Evolutionary conservation across 1,140 invertebrate genomes (phyloP).

Genomic region (Trachelipus rathkii): DNA sequence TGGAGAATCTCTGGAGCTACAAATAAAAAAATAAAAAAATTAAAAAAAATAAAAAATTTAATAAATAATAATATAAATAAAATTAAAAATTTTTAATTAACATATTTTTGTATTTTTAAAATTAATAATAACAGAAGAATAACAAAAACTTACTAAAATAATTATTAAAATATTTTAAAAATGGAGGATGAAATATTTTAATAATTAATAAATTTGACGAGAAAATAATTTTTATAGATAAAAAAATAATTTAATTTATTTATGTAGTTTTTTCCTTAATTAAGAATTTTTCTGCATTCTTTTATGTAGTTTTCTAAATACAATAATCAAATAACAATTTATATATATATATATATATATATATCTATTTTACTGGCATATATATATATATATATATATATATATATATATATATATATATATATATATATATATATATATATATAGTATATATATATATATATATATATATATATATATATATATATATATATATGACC

Average conservation of each 20-base stretch:
- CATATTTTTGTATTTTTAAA: not conserved
- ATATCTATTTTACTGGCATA: not conserved
- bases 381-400: slow-evolving; percentile 14
- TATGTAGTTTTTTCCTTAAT: no score
- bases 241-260: no score
- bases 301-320: no score
- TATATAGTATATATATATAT: slow-evolving; percentile 8
- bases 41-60: slow-evolving; percentile 32
- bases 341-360: not conserved
- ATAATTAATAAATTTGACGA: no score
- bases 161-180: no score
- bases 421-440: slow-evolving; percentile 22
- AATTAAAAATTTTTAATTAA: not conserved
- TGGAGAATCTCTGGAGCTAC: slow-evolving; percentile 85
- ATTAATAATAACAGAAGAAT: no score
- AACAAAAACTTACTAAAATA: no score
- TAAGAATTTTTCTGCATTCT: no score
- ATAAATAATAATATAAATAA: not conserved
- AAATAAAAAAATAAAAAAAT: slow-evolving; percentile 48
- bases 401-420: slow-evolving; percentile 22
- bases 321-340: no score
- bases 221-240: no score
- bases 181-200: no score
- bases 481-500: slow-evolving; percentile 23
- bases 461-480: slow-evolving; percentile 17